These are phyloP conservation scores for Trichogramma evanescens DNA, from an alignment of 2,888 invertebrate species.

Conservation along the genomic window DNA sequence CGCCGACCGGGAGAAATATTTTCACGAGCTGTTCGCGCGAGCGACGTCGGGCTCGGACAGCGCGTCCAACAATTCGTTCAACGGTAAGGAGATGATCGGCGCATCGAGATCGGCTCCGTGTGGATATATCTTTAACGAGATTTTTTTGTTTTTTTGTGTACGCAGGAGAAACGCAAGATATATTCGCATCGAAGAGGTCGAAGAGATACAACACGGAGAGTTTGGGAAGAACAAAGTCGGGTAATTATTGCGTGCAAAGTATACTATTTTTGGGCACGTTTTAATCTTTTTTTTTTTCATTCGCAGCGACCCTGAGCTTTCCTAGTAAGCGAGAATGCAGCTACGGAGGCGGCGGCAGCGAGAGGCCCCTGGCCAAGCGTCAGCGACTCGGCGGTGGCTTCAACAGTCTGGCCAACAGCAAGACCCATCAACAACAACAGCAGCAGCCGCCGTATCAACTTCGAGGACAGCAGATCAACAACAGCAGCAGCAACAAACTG, in stretches of 20 bases:
- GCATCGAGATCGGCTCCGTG: no score
- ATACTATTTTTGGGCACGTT: no score
- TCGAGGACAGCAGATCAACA: neutral
- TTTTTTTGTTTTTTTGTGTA: neutral
- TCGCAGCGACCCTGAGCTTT: no score
- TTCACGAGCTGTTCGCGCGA: conserved; percentile 35
- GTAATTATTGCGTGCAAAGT: neutral
- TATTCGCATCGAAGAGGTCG: neutral
- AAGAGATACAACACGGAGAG: neutral
- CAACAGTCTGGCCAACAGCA: no score
- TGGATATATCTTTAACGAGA: neutral
- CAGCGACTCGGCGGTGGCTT: conserved; percentile 23
- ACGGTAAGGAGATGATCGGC: conserved; percentile 26
- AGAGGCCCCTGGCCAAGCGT: conserved; percentile 31
- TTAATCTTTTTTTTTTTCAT: no score
- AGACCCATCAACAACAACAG: no score
- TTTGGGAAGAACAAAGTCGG: conserved; percentile 1
- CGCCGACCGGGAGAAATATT: conserved; percentile 35
- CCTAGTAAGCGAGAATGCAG: neutral
- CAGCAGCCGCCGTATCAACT: neutral
- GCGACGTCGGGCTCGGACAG: conserved; percentile 23
- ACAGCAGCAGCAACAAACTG: conserved; percentile 24
- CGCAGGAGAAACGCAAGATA: conserved; percentile 2
- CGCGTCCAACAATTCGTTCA: conserved; percentile 34
- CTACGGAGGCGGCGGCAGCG: conserved; percentile 26